A percentile compares a stretch with the other conserved stretches of the same genome.
These are phyloP conservation scores for Hemiscyllium ocellatum DNA, from an alignment of 2,113 vertebrate genomes.

Conservation along the genomic window DNA sequence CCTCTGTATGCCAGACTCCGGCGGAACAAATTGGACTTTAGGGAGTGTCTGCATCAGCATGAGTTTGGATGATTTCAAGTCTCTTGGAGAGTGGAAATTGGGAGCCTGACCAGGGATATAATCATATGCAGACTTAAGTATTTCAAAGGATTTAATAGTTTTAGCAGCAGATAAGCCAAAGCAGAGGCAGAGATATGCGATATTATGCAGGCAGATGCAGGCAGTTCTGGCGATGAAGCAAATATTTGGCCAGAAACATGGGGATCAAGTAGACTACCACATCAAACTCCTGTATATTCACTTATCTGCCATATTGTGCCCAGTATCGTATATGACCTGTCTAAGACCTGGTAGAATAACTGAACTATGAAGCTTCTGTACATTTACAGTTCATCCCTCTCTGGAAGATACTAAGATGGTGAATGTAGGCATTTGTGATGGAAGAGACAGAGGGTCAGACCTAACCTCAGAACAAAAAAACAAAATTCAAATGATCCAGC, in stretches of 20 bases:
- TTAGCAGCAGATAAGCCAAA: too few species aligned
- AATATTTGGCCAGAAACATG: not conserved
- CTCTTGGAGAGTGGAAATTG: not conserved
- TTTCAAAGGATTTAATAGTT: not conserved
- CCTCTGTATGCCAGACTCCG: too few species aligned
- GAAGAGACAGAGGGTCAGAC: not conserved
- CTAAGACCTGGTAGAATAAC: not conserved
- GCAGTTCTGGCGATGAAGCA: too few species aligned
- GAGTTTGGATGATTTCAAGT: not conserved
- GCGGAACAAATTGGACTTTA: too few species aligned
- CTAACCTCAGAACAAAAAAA: not conserved
- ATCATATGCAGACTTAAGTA: too few species aligned
- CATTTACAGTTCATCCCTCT: not conserved
- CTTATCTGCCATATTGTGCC: not conserved
- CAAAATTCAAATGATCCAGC: not conserved
- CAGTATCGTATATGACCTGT: not conserved
- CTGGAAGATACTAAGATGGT: not conserved
- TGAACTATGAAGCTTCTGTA: not conserved
- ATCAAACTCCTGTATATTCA: not conserved
- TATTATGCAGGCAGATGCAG: not conserved
- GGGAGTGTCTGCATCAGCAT: not conserved
- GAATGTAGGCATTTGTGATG: not conserved
- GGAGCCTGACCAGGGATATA: not conserved
- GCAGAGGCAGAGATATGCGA: too few species aligned
- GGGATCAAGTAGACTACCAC: not conserved